These are phyloP conservation scores for Muntiacus muntjak DNA, from an alignment of 2,113 vertebrate species.

Conservation along the genomic window DNA sequence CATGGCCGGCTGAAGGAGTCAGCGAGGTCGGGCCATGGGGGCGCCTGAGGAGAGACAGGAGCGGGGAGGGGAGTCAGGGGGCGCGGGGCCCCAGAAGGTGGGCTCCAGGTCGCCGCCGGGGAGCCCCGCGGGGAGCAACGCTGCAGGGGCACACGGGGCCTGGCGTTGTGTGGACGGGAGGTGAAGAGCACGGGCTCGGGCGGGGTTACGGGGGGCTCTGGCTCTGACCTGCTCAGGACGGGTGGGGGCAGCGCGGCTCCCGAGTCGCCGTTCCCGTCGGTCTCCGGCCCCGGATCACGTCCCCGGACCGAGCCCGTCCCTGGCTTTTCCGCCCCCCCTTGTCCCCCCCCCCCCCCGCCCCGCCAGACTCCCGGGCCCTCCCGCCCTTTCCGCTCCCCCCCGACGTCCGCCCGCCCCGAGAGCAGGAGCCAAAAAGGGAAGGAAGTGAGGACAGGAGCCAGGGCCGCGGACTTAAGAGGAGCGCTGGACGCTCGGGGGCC, in stretches of 20 bases:
- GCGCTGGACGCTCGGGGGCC: not conserved
- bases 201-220: conserved; percentile 16
- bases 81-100: not conserved
- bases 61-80: not conserved
- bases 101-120: not conserved
- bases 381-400: conserved; percentile 57
- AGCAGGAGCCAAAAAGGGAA: conserved; percentile 72
- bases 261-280: not conserved
- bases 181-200: not conserved
- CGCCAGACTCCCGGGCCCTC: not conserved
- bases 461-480: not conserved
- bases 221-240: conserved; percentile 67
- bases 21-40: conserved; percentile 66
- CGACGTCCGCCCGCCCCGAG: conserved; percentile 48
- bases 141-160: not conserved
- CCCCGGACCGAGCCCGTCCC: conserved; percentile 36
- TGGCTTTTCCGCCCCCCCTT: conserved; percentile 50
- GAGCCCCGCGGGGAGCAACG: not conserved
- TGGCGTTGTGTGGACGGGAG: not conserved
- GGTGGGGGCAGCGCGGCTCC: conserved; percentile 46
- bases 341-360: not conserved
- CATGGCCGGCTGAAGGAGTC: conserved; percentile 57
- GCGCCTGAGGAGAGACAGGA: conserved; percentile 56
- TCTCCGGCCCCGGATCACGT: conserved; percentile 19
- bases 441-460: conserved; percentile 68